These are phyloP conservation scores for Diarsia mendica DNA, from an alignment of 2,888 invertebrate genomes.

Conservation along the genomic window DNA sequence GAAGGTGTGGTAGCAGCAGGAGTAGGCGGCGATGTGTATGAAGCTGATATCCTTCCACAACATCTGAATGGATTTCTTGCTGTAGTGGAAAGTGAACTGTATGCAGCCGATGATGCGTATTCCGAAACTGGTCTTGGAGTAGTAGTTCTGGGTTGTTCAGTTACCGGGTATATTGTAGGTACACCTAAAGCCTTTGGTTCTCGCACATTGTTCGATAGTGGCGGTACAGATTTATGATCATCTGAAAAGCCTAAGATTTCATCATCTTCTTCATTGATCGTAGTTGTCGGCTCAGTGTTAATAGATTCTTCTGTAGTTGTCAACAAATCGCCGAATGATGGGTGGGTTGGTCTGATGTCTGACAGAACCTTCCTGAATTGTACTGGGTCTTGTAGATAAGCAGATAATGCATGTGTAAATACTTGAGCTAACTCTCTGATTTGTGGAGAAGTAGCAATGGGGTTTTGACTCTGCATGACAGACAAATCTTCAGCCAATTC, in stretches of 20 bases:
- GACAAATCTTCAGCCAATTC: slow-evolving; percentile 90
- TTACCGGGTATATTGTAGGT: slow-evolving; percentile 73
- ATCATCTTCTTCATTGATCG: slow-evolving; percentile 92
- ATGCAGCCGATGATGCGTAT: slow-evolving; percentile 69
- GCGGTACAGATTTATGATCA: slow-evolving; percentile 82
- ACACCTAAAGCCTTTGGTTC: slow-evolving; percentile 86
- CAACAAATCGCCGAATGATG: slow-evolving; percentile 88
- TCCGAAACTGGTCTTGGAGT: slow-evolving; percentile 72
- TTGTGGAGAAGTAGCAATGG: slow-evolving; percentile 91
- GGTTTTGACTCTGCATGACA: slow-evolving; percentile 91
- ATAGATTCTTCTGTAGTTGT: slow-evolving; percentile 80
- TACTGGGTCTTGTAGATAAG: slow-evolving; percentile 95
- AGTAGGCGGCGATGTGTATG: slow-evolving; percentile 83
- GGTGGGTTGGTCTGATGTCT: slow-evolving; percentile 95
- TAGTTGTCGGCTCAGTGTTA: slow-evolving; percentile 90
- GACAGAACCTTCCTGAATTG: slow-evolving; percentile 94
- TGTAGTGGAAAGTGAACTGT: slow-evolving; percentile 72
- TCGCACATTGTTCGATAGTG: slow-evolving; percentile 72
- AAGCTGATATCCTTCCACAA: slow-evolving; percentile 86
- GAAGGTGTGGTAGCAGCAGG: slow-evolving; percentile 78
- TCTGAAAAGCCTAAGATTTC: slow-evolving; percentile 95
- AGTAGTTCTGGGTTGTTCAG: slow-evolving; percentile 75
- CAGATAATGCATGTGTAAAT: slow-evolving; percentile 95
- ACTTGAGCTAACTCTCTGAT: slow-evolving; percentile 95
- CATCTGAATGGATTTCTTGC: slow-evolving; percentile 82